Evolutionary conservation across 2,113 vertebrate genomes (phyloP), one percentile per base, ranked within the genome.

Genomic region (Setophaga kirtlandii): DNA sequence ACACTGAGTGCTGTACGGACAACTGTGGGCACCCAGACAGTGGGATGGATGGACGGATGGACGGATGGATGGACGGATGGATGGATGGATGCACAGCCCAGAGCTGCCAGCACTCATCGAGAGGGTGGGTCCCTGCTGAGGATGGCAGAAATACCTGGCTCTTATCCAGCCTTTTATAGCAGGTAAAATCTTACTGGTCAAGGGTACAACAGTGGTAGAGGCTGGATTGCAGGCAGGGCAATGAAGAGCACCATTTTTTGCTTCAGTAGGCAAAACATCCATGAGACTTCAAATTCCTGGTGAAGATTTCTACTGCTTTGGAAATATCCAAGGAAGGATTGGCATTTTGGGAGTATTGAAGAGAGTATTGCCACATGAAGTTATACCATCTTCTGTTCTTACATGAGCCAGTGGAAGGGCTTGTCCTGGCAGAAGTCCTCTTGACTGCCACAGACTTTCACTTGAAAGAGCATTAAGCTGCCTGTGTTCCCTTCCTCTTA

Each of bases 61-160:
- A 39, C 7, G n/a, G 22, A 47, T 56, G 53, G 55, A 16, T 35
- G 56, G 56, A 35, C 5, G 4, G 39, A 28, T 15, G 25, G 27
- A 42, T 33, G 35, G 44, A 42, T 7, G 35, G 46, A 42, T 5
- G 12, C 11, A 28, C 10, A 42, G 11, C 18, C 33, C 0, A 0
- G 42, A n/a, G 28, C 55, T 84, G 33, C 33, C 1, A 2, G 42
- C 6, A 22, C 46, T 28, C 64, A 37, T 17, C 0, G 0, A 62
- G 41, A 76, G 85, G 59, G 27, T 20, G 64, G 5, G 19, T 44
- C 35, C 15, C 56, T 63, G 68, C 30, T 44, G 69, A 70, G 39
- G 30, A 35, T 41, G 39, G 62, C 52, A 91, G 47, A 55, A 89
- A 24, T 21, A 16, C 6, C 31, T 81, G n/a, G 42, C 58, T 84